Percentiles rank a stretch among this genome's conserved stretches.
phyloP scores from a whole-genome alignment of 2,113 vertebrate species.

The Geothlypis trichas region DNA sequence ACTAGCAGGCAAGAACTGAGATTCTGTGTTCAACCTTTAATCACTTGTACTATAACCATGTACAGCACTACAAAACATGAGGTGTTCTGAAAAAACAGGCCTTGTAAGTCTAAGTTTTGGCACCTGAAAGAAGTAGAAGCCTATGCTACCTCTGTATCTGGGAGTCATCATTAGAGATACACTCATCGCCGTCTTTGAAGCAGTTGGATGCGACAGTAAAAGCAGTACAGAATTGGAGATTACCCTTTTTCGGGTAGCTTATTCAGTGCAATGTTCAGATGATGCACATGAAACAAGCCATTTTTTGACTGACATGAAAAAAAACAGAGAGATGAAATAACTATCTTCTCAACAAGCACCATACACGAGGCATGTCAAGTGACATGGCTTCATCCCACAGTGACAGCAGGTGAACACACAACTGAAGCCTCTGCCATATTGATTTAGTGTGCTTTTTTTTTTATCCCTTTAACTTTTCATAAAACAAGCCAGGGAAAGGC shows the following conservation, averaged over 20 bases:
- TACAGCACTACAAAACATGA: background rate
- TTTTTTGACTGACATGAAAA: background rate
- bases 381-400: background rate
- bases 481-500: slow-evolving; percentile 15
- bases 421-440: background rate
- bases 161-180: slow-evolving; percentile 5
- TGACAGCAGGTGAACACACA: background rate
- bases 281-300: slow-evolving; percentile 17
- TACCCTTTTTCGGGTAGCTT: slow-evolving; percentile 23
- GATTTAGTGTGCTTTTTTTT: background rate
- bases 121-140: background rate
- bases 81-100: background rate
- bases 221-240: background rate
- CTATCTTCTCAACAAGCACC: background rate
- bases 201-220: slow-evolving; percentile 11
- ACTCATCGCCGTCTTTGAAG: slow-evolving; percentile 1
- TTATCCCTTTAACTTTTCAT: background rate
- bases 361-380: background rate
- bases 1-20: background rate
- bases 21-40: background rate
- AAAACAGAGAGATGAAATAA: background rate
- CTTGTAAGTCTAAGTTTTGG: background rate
- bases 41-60: background rate
- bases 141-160: background rate
- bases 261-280: slow-evolving; percentile 6